phyloP scores from a whole-genome alignment of 2,888 invertebrate genomes.

The Coremacera marginata region DNA sequence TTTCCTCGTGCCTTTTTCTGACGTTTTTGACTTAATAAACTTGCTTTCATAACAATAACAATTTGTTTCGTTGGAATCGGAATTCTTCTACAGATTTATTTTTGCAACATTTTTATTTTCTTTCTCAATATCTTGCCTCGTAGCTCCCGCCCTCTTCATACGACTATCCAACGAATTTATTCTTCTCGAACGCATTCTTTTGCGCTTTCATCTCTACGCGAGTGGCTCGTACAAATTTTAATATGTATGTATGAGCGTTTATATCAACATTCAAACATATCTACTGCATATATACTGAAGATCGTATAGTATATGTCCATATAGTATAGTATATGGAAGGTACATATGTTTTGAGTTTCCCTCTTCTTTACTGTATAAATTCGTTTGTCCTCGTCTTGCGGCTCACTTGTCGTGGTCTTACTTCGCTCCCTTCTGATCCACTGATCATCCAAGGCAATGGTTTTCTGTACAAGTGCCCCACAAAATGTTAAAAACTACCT shows the following conservation, averaged over 20 bases:
- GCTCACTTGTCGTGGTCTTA: background rate
- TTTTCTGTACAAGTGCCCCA: conserved; percentile 30
- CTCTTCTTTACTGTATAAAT: background rate
- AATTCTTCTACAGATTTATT: background rate
- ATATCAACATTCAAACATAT: background rate
- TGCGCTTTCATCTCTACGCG: conserved; percentile 31
- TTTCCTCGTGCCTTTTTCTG: conserved; percentile 15
- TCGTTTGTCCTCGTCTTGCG: conserved; percentile 1
- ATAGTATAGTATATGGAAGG: too few species aligned
- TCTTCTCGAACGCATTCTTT: background rate
- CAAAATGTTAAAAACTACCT: conserved; percentile 16
- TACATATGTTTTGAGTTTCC: background rate
- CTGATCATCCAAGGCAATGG: background rate
- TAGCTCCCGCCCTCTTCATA: background rate
- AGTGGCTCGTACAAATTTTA: background rate
- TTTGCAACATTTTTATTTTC: background rate
- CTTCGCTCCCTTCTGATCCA: background rate
- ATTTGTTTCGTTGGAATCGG: conserved; percentile 26
- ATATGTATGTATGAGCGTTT: conserved; percentile 1
- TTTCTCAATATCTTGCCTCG: background rate
- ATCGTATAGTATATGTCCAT: background rate
- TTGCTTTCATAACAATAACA: conserved; percentile 45
- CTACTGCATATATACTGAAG: background rate
- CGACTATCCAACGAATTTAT: background rate
- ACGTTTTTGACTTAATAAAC: conserved; percentile 47